Evolutionary conservation across 2,797 vertebrate genomes (phyloP), one percentile per base, ranked within the genome.

Genomic region (Rhodeus uyekii): DNA sequence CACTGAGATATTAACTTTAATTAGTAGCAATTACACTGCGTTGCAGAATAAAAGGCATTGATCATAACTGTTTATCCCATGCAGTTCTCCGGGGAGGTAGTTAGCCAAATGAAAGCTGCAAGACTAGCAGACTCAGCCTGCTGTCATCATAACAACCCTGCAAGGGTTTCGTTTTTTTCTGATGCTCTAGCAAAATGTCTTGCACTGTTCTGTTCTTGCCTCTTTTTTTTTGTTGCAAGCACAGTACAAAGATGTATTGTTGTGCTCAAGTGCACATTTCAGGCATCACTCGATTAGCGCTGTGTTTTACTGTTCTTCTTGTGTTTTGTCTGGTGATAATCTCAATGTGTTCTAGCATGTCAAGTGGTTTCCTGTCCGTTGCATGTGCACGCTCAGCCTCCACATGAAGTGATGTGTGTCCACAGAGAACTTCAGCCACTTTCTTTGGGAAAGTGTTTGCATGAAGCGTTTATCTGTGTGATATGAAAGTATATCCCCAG

Each of bases 1-100:
- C 63, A 72, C 69, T 80, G 72, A 80, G 80, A 74, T 81, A 81
- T 74, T 65, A 81, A 75, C 71, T 74, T 83, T 78, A 77, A 78
- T 81, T 85, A 71, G 75, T 27, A 27, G 64, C 42, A 76, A 75
- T 69, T 85, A 78, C 63, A 75, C 16, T 8, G 24, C 27, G 39
- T 50, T 71, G 75, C 78, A 46, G 60, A 76, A 69, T 85, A 34
- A 34, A 76, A 61, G 78, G 79, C 9, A 38, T 32, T 67, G 63
- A 61, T 74, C 55, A 72, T 72, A 80, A 76, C 24, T 65, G 73
- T 60, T 73, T 44, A 29, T 80, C 48, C 42, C 65, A 12, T 67
- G 58, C 42, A 0, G 34, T 44, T 76, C 79, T 82, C 71, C 5
- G 2, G 50, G 58, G 76, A 86, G 53, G 63, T 81, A 55, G 79